These are phyloP conservation scores for Ptilorrhoa leucosticta DNA, from an alignment of 2,113 vertebrate genomes.

Conservation along the genomic window DNA sequence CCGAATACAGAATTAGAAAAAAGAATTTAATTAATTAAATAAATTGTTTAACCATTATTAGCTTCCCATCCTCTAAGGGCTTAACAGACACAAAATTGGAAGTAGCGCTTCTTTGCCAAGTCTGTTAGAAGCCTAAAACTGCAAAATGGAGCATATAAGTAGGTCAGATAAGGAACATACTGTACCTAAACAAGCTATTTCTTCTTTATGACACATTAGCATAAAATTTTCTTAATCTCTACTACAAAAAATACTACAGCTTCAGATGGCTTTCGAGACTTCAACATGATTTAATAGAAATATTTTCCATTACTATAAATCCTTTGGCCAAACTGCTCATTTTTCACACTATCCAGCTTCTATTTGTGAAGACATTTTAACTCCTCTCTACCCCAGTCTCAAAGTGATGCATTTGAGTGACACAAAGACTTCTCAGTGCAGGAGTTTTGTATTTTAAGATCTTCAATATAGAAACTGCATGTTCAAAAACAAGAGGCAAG, in stretches of 20 bases:
- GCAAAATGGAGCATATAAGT: not conserved
- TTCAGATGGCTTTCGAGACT: not conserved
- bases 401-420: not conserved
- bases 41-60: not conserved
- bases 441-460: not conserved
- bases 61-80: not conserved
- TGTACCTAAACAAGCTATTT: not conserved
- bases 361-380: not conserved
- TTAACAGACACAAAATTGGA: not conserved
- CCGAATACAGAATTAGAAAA: not conserved
- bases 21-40: too few relatives aligned
- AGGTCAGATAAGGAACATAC: slow-evolving; percentile 33
- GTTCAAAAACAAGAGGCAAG: not conserved
- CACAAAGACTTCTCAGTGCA: not conserved
- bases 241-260: not conserved
- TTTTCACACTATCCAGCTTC: slow-evolving; percentile 10
- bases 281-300: slow-evolving; percentile 10
- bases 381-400: not conserved
- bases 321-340: not conserved
- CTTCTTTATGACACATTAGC: not conserved
- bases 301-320: slow-evolving; percentile 43
- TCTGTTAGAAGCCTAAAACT: not conserved
- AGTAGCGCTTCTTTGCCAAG: not conserved
- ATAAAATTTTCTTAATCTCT: slow-evolving; percentile 7
- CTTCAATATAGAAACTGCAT: not conserved